Evolutionary conservation across 2,888 invertebrate genomes (phyloP).

Genomic region (Ctena decussata): DNA sequence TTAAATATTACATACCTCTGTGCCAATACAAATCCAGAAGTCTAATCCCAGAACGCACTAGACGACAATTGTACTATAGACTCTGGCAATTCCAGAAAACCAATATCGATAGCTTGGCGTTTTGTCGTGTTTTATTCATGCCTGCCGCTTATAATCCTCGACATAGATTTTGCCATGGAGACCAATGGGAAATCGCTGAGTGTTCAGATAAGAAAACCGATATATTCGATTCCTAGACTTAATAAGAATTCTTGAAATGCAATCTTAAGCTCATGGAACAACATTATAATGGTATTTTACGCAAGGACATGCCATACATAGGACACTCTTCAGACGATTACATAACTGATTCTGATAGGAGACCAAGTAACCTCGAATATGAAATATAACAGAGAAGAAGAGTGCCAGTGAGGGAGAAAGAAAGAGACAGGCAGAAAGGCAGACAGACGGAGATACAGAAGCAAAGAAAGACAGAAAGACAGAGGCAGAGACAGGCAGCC

Average conservation of each 20-base stretch:
- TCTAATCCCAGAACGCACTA: neutral
- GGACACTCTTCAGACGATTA: neutral
- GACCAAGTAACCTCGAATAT: too few relatives aligned
- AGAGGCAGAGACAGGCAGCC: neutral
- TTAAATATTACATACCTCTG: neutral
- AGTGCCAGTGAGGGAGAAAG: too few relatives aligned
- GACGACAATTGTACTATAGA: neutral
- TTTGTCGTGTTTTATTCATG: conserved; percentile 5
- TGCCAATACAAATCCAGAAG: neutral
- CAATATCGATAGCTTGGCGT: conserved; percentile 5
- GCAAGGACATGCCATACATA: neutral
- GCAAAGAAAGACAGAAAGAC: neutral
- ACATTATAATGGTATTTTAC: neutral
- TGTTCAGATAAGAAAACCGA: neutral
- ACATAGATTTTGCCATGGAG: neutral
- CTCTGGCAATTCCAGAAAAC: neutral
- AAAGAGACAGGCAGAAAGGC: neutral
- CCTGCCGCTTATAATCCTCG: neutral
- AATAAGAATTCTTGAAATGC: neutral
- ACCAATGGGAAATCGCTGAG: neutral
- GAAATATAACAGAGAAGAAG: too few relatives aligned
- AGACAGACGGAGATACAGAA: too few relatives aligned
- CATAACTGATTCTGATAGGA: too few relatives aligned
- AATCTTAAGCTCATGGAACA: neutral
- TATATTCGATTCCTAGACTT: neutral